Base-by-base conservation (phyloP, 2,888 invertebrate genomes). In the Eurytoma californica region DNA sequence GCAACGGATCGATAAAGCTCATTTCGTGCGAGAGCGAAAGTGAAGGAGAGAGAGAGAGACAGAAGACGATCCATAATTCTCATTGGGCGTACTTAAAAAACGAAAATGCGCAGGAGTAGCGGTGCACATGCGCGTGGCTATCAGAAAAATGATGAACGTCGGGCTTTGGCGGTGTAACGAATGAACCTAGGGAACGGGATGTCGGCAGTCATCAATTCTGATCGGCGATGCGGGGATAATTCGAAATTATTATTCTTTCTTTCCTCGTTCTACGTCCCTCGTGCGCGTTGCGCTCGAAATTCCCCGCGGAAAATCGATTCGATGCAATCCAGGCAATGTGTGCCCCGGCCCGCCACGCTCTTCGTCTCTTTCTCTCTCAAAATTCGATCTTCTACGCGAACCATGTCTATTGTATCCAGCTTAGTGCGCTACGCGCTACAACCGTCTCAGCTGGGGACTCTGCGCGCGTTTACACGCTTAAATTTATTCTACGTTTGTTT, bases 161-260 rank as follows among this genome's bases (percentile, higher is more conserved):
- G 51, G 57, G 72, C 60, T 57, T 65, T 61, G 60, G n/a, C 53
- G 28, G 20, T 78, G 72, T 78, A 69, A 75, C 79, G 75, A 75
- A 72, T 69, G 75, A 72, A 53, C 51, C 30, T 61, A 53, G 69
- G 73, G 65, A 72, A 67, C 72, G 61, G 67, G 67, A 67, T 66
- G 39, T 75, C 70, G 69, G 61, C 77, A 79, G 81, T 75, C 88
- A 86, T 88, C 86, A 86, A 87, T 88, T 85, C 80, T 80, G 83
- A 67, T 69, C 85, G 82, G 60, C 84, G 86, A 85, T 85, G 85
- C 85, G 85, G 82, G 84, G 83, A 85, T 86, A 87, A 88, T 87
- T 85, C 82, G 80, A 82, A 86, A 86, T 87, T 85, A 87, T 87
- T 85, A 84, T 84, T 84, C 83, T 85, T 82, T 83, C 82, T 82